A percentile compares a stretch with the other conserved stretches of the same genome.
phyloP scores from a whole-genome alignment of 2,888 invertebrate species.

The Trichacis sp. region DNA sequence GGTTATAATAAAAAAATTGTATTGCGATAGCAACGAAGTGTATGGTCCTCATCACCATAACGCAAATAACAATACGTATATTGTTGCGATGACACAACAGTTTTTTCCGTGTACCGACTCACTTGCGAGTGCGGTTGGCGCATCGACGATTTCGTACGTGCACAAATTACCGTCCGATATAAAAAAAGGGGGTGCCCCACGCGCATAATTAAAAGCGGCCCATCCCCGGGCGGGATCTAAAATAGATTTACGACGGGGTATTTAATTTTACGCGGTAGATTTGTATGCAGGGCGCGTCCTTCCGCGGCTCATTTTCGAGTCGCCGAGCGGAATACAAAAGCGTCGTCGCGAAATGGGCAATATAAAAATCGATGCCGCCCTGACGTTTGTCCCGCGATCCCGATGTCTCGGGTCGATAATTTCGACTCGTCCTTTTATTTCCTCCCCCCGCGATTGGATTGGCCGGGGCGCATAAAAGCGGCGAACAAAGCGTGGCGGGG shows the following conservation, averaged over 20 bases:
- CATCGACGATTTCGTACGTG: slow-evolving; percentile 47
- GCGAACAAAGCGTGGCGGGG: slow-evolving; percentile 23
- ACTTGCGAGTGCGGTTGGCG: slow-evolving; percentile 34
- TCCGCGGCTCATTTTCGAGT: slow-evolving; percentile 19
- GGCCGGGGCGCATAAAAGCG: slow-evolving; percentile 17
- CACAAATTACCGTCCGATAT: slow-evolving; percentile 44
- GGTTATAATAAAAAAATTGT: too few species aligned
- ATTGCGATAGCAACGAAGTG: too few species aligned
- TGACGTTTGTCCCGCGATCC: neutral
- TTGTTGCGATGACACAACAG: too few species aligned
- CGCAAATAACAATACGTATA: too few species aligned
- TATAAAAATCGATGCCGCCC: neutral
- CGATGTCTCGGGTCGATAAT: slow-evolving; percentile 13
- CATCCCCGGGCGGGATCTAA: neutral
- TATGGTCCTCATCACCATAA: too few species aligned
- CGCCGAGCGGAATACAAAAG: slow-evolving; percentile 32
- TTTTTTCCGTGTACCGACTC: too few species aligned
- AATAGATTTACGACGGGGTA: neutral
- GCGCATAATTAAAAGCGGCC: too few species aligned
- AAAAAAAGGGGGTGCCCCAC: too few species aligned
- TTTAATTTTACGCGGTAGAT: neutral
- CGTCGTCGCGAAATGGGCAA: neutral
- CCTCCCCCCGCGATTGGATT: slow-evolving; percentile 19
- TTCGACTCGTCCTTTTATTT: slow-evolving; percentile 28
- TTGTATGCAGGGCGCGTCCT: neutral